A percentile compares a stretch with the other conserved stretches of the same genome.
Conservation (phyloP, 1,140 invertebrate genomes). For the Drosophila trapezifrons region DNA sequence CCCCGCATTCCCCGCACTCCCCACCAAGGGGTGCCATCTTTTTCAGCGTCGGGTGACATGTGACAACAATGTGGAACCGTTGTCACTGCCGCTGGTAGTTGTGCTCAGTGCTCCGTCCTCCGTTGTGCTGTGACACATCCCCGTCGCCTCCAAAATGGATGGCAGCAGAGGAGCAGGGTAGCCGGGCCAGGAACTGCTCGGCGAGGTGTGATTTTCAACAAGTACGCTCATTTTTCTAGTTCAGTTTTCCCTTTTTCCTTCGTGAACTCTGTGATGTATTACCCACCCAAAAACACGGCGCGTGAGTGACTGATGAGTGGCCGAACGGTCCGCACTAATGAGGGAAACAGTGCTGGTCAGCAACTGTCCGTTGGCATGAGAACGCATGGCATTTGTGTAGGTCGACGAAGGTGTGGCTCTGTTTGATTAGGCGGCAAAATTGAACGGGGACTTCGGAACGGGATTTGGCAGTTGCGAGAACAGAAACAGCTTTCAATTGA, state of each 20-base stretch:
- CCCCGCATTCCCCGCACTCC: not conserved
- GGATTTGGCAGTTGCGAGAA: not conserved
- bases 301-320: slow-evolving; percentile 62
- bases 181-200: not conserved
- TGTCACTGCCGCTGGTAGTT: slow-evolving; percentile 65
- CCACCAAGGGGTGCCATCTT: slow-evolving; percentile 21
- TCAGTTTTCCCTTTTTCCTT: slow-evolving; percentile 49
- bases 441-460: not conserved
- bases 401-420: slow-evolving; percentile 7
- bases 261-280: slow-evolving; percentile 60
- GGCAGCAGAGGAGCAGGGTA: slow-evolving; percentile 4
- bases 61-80: slow-evolving; percentile 79
- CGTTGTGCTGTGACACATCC: slow-evolving; percentile 61
- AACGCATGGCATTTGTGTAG: slow-evolving; percentile 7
- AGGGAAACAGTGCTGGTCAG: slow-evolving; percentile 45
- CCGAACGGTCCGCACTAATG: slow-evolving; percentile 62
- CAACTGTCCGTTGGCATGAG: slow-evolving; percentile 35
- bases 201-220: slow-evolving; percentile 77
- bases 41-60: slow-evolving; percentile 67
- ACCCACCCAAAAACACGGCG: slow-evolving; percentile 47
- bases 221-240: slow-evolving; percentile 55
- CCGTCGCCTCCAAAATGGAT: slow-evolving; percentile 35
- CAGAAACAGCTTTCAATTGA: not conserved
- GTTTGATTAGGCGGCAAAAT: slow-evolving; percentile 20
- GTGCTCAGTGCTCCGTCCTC: slow-evolving; percentile 16